Evolutionary conservation across 2,888 invertebrate species (phyloP).

Genomic region (Ecliptopera silaceata): DNA sequence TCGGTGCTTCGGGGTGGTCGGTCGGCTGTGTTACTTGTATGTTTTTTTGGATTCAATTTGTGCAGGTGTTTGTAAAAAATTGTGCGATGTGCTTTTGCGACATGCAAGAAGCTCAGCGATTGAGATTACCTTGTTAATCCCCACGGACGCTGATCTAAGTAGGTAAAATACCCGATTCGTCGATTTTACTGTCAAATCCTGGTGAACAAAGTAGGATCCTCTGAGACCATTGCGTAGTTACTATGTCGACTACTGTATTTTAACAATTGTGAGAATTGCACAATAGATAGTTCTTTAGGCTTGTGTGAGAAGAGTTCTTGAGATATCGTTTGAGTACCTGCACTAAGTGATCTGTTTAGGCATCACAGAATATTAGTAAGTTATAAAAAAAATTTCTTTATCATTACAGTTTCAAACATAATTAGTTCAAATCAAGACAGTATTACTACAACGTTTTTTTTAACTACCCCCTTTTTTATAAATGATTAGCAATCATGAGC

Average conservation of each 20-base stretch:
- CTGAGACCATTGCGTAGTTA: constrained; percentile 26
- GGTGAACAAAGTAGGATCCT: constrained; percentile 1
- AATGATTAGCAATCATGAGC: too few relatives aligned
- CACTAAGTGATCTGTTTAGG: background rate
- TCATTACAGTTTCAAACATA: too few relatives aligned
- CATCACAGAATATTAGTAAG: background rate
- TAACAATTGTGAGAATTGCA: background rate
- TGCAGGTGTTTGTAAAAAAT: constrained; percentile 44
- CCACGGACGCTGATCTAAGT: background rate
- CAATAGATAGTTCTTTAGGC: background rate
- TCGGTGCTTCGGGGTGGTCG: constrained; percentile 60
- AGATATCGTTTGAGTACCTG: background rate
- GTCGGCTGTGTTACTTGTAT: constrained; percentile 41
- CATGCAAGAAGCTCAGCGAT: constrained; percentile 23
- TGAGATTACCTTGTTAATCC: background rate
- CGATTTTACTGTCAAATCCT: constrained; percentile 4
- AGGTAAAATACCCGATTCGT: constrained; percentile 13
- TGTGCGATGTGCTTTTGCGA: constrained; percentile 35
- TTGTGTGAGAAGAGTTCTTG: background rate
- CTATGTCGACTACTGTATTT: background rate
- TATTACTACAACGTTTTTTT: too few relatives aligned
- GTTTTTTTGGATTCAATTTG: constrained; percentile 51
- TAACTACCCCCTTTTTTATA: too few relatives aligned
- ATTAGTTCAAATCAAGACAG: too few relatives aligned
- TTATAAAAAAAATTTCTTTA: too few relatives aligned